Evolutionary conservation across 92 coral and sea anemone genomes (phyloP).

Genomic region (Porites rus): DNA sequence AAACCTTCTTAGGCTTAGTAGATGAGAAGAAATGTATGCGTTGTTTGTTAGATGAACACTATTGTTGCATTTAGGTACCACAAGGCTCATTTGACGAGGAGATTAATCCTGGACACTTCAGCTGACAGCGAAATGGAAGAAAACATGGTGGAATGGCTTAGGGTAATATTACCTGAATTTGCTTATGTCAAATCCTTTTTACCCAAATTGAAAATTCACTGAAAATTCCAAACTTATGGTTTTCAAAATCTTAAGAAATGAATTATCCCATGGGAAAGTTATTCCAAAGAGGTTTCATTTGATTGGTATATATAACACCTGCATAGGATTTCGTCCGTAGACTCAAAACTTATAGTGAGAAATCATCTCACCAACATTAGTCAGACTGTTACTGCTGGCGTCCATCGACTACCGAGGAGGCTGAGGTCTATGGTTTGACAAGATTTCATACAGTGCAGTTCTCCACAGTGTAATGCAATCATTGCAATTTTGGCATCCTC

Average conservation of each 20-base stretch:
- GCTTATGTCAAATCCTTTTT: neutral
- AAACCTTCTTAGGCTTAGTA: neutral
- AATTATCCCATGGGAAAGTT: too few species aligned
- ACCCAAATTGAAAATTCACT: neutral
- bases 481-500: neutral
- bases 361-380: too few species aligned
- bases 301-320: too few species aligned
- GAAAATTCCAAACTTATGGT: too few species aligned
- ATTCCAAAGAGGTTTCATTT: too few species aligned
- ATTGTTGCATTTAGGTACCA: constrained; percentile 73
- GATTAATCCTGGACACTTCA: constrained; percentile 92
- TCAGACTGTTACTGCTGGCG: too few species aligned
- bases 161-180: constrained; percentile 56
- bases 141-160: constrained; percentile 97
- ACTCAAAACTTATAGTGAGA: too few species aligned
- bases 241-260: too few species aligned
- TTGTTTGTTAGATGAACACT: neutral
- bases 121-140: constrained; percentile 99
- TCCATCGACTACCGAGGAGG: too few species aligned
- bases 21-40: neutral
- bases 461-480: neutral
- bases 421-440: too few species aligned
- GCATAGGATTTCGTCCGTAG: too few species aligned
- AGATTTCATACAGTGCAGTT: too few species aligned
- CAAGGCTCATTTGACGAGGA: constrained; percentile 93